These are phyloP conservation scores for Esox masquinongy DNA, from an alignment of 2,797 vertebrate species.

Conservation along the genomic window DNA sequence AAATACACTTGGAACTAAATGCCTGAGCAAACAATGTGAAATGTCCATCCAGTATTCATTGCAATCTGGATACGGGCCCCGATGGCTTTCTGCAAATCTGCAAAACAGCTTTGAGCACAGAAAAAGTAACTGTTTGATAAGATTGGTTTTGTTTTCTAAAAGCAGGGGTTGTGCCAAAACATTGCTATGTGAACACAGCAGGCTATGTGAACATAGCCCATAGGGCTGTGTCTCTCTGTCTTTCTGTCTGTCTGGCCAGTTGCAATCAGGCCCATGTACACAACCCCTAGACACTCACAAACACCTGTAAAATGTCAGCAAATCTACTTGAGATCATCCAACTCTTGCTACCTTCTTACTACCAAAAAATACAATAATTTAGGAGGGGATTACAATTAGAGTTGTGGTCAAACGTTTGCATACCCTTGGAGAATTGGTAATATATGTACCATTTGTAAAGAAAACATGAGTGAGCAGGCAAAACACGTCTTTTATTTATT, in stretches of 20 bases:
- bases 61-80: background rate
- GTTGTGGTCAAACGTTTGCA: too few species aligned
- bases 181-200: background rate
- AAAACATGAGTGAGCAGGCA: too few species aligned
- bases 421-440: too few species aligned
- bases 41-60: background rate
- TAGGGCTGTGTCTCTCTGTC: too few species aligned
- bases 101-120: background rate
- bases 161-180: background rate
- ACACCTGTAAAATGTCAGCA: background rate
- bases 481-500: too few species aligned
- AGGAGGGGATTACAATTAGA: background rate
- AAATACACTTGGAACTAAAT: too few species aligned
- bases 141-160: background rate
- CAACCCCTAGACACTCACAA: background rate
- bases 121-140: background rate
- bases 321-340: background rate
- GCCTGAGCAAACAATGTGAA: background rate
- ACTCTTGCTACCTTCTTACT: background rate
- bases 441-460: too few species aligned
- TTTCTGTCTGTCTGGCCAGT: background rate
- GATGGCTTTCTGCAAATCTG: background rate
- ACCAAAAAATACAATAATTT: background rate
- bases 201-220: too few species aligned
- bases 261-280: background rate